Evolutionary conservation across 2,797 vertebrate species (phyloP), one percentile per base, ranked within the genome.

Genomic region (Myotis findleyi): DNA sequence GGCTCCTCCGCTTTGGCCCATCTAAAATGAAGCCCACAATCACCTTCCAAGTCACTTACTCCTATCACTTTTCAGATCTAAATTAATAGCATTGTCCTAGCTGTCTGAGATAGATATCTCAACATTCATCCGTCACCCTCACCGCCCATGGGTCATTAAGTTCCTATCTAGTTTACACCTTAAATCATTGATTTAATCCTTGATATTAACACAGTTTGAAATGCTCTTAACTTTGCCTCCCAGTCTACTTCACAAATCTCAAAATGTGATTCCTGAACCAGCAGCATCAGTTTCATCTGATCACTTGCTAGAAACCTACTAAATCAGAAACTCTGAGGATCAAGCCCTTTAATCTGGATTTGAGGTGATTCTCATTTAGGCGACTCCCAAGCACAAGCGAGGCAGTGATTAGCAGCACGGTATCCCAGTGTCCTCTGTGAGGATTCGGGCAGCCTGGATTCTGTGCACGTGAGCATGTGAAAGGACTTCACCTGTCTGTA

Each of bases 161-260:
- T 66, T 84, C 62, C 64, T 81, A 41, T 49, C 7, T 72, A n/a
- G 41, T 81, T 87, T 59, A 51, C 3, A 20, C 17, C 7, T 51
- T 76, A 87, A 87, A 68, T 71, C 53, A 59, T 33, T 69, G n/a
- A 77, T 71, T 81, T 83, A 87, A 88, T 82, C 49, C 51, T 76
- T 81, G 36, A 66, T 4, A 30, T 76, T 13, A 79, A 71, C 59
- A 77, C 10, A 83, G 51, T 62, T 79, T 87, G 66, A 87, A 82
- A 49, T 55, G 85, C 9, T 90, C 7, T 88, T 53, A 62, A 27
- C 25, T 33, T 33, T 51, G 47, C 13, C 20, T 36, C 16, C 41
- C n/a, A 25, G n/a, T 72, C 55, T 59, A 33, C 55, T 76, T 88
- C 33, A 71, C 25, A 33, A 66, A 38, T 84, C 55, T 25, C 33